These are phyloP conservation scores for Liasis olivaceus DNA, from an alignment of 2,797 vertebrate species.

Conservation along the genomic window DNA sequence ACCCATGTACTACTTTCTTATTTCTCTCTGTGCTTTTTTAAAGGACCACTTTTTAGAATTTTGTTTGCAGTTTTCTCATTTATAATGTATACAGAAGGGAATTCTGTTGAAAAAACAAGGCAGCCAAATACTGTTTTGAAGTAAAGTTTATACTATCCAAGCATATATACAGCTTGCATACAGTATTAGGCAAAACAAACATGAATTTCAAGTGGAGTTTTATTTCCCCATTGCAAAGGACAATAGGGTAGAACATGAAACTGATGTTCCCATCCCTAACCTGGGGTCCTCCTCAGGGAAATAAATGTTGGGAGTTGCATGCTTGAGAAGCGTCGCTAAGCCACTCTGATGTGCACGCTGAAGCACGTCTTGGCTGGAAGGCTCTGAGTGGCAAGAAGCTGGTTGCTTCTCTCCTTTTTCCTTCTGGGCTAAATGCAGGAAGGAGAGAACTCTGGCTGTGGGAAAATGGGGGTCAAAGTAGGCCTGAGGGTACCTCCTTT, in stretches of 20 bases:
- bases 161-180: not conserved
- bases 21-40: not conserved
- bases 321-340: not conserved
- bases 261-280: not conserved
- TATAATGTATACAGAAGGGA: not conserved
- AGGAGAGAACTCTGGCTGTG: not conserved
- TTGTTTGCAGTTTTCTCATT: not conserved
- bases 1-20: not conserved
- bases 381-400: not conserved
- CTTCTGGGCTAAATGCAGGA: not conserved
- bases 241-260: not conserved
- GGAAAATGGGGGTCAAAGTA: not conserved
- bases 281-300: not conserved
- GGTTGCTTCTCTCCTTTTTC: not conserved
- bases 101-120: not conserved
- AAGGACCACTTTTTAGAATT: not conserved
- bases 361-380: not conserved
- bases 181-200: not conserved
- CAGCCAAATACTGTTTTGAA: not conserved
- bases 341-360: not conserved
- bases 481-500: not conserved
- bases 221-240: not conserved
- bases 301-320: not conserved
- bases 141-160: not conserved
- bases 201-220: not conserved